These are phyloP conservation scores for Phyllotreta striolata DNA, from an alignment of 2,888 invertebrate species.

Conservation along the genomic window DNA sequence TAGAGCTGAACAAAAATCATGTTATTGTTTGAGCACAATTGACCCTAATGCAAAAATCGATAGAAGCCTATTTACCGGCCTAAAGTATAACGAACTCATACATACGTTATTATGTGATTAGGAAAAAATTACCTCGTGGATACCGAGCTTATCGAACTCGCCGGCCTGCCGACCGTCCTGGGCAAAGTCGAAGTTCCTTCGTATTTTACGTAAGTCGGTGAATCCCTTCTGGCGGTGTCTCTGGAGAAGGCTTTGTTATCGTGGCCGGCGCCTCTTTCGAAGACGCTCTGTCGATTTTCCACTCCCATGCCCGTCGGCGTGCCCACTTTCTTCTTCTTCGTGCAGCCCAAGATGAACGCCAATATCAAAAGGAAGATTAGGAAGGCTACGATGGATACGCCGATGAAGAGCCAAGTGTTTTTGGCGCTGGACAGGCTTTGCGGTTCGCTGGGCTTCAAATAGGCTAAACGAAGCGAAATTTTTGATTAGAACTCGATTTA, in stretches of 20 bases:
- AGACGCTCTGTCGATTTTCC: constrained; percentile 56
- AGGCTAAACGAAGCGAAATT: constrained; percentile 64
- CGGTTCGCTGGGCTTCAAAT: constrained; percentile 71
- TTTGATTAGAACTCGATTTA: no score
- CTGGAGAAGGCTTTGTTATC: constrained; percentile 56
- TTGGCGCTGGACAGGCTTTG: constrained; percentile 65
- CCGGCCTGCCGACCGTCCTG: constrained; percentile 46
- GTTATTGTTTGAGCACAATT: constrained; percentile 9
- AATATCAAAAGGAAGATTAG: constrained; percentile 67
- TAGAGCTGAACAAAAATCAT: constrained; percentile 11
- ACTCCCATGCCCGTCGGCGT: constrained; percentile 46
- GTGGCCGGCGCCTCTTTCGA: constrained; percentile 53
- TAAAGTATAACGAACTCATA: neutral
- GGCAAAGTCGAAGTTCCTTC: constrained; percentile 44
- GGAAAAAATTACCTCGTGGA: constrained; percentile 47
- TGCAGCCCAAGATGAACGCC: constrained; percentile 63
- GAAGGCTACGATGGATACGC: constrained; percentile 69
- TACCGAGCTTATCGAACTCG: constrained; percentile 51
- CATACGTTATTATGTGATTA: neutral
- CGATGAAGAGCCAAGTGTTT: constrained; percentile 71
- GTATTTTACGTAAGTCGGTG: constrained; percentile 59
- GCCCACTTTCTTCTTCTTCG: constrained; percentile 61
- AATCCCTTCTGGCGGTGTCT: constrained; percentile 55
- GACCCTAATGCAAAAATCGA: constrained; percentile 36
- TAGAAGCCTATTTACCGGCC: constrained; percentile 2